Percentiles rank a stretch among this genome's conserved stretches.
phyloP scores from a whole-genome alignment of 1,140 invertebrate genomes.

The Drosophila sturtevanti region DNA sequence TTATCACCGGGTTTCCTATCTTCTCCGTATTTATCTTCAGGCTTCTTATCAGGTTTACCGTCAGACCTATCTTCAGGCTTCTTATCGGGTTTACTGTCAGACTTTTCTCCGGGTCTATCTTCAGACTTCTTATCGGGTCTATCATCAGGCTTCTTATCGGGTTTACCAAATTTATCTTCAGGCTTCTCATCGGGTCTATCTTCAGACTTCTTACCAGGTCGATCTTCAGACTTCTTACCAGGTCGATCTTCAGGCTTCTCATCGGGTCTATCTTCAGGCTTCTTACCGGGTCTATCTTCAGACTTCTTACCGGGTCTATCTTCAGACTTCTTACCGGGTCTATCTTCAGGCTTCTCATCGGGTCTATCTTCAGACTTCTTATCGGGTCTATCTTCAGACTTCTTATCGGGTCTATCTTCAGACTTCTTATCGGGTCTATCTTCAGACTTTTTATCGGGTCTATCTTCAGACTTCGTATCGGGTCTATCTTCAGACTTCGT shows the following conservation, averaged over 20 bases:
- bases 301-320: too few species aligned
- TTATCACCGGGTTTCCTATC: not conserved
- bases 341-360: too few species aligned
- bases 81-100: not conserved
- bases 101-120: not conserved
- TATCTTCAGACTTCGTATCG: not conserved
- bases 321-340: not conserved
- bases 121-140: too few species aligned
- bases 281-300: too few species aligned
- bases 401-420: not conserved
- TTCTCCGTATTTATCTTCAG: not conserved
- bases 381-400: too few species aligned
- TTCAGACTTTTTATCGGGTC: not conserved
- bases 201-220: not conserved
- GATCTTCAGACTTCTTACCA: not conserved
- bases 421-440: not conserved
- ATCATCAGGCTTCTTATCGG: not conserved
- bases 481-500: not conserved
- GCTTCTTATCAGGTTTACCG: not conserved
- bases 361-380: not conserved
- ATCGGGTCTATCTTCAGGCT: too few species aligned
- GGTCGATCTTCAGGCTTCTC: not conserved
- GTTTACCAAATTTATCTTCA: not conserved
- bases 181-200: not conserved
- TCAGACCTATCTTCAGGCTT: not conserved